These are phyloP conservation scores for Furnarius figulus DNA, from an alignment of 2,113 vertebrate genomes.

Conservation along the genomic window DNA sequence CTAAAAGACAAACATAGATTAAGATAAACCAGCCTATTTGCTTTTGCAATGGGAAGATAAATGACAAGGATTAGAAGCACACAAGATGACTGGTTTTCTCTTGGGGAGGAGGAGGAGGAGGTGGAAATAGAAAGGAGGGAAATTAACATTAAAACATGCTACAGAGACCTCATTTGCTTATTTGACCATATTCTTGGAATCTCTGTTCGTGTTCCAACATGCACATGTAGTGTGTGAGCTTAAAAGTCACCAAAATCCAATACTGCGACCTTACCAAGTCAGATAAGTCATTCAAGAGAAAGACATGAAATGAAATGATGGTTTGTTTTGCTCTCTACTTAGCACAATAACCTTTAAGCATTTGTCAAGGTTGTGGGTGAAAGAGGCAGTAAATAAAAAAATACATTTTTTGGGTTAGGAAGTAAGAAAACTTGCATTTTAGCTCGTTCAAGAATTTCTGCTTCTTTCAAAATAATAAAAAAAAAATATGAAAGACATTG, in stretches of 20 bases:
- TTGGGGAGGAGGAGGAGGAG: background rate
- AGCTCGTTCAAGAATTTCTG: background rate
- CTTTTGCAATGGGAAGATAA: background rate
- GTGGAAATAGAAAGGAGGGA: background rate
- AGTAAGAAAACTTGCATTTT: background rate
- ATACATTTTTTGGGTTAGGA: background rate
- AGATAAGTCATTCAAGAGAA: background rate
- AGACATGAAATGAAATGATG: accelerated
- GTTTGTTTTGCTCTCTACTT: background rate
- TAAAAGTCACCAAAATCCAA: background rate
- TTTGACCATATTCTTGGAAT: background rate
- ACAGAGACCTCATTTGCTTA: background rate
- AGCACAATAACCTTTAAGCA: background rate
- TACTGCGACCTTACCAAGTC: background rate
- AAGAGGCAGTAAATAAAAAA: background rate
- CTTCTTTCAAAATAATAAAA: background rate
- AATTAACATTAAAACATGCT: background rate
- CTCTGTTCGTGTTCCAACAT: background rate
- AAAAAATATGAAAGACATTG: background rate
- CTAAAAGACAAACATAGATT: background rate
- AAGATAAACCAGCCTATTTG: background rate
- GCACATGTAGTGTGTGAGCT: accelerated
- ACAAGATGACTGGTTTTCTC: background rate
- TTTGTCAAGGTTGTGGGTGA: background rate
- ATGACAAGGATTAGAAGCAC: background rate